Evolutionary conservation across 2,888 invertebrate genomes (phyloP), one percentile per base, ranked within the genome.

Genomic region (Dioctria linearis): DNA sequence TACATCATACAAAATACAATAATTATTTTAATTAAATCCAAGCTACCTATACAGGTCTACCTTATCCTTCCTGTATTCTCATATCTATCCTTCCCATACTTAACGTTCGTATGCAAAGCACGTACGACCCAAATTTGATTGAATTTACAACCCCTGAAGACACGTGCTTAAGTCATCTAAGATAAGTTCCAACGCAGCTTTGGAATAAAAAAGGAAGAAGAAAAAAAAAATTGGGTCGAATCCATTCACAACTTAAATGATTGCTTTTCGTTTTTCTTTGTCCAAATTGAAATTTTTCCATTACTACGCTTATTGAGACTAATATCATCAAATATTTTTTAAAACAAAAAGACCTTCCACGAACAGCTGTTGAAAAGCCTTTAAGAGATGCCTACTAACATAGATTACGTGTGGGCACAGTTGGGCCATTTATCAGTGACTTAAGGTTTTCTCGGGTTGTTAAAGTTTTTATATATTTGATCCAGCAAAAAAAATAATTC

Each of bases 41-140:
- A 25, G 25, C 25, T 25, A 25, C 25, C 25, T 25, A 25, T 25
- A 25, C 25, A 25, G 25, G 2, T 25, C 25, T 25, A 25, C 25
- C 25, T 25, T 25, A 25, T 25, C 25, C 25, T 25, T 25, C 2
- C 25, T 25, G 25, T 2, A 25, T 25, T 25, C 25, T 25, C 25
- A 25, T 25, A 25, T 25, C 25, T 25, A 25, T 25, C 25, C 25
- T 25, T 25, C 25, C 25, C 25, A 25, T 25, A 25, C 25, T 25
- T 25, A 25, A 25, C 5, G 46, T 59, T 59, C n/a, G n/a, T 59
- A 71, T 71, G 54, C 54, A 71, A 71, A 71, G 51, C 71, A 71
- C 71, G 71, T 71, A 5, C 71, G 9, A 3, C 11, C 37, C 51
- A 40, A 71, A 71, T 71, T 71, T 71, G 71, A 71, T 71, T 71